These are phyloP conservation scores for Teinopalpus imperialis DNA, from an alignment of 2,888 invertebrate species.

Conservation along the genomic window DNA sequence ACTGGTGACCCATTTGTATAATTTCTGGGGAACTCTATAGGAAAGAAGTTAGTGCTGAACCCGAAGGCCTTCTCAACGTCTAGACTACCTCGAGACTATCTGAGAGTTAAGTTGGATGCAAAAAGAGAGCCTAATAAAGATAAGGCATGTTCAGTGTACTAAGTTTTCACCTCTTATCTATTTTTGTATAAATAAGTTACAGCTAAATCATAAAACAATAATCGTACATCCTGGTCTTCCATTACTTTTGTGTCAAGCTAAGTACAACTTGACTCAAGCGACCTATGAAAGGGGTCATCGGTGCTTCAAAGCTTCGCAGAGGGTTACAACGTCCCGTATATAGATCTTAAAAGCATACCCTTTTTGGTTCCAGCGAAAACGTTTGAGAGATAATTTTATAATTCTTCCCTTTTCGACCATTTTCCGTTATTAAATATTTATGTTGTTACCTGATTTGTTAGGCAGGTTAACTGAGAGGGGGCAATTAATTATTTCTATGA, in stretches of 20 bases:
- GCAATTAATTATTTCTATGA: constrained; percentile 52
- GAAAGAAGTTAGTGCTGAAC: too few relatives aligned
- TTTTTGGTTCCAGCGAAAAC: constrained; percentile 62
- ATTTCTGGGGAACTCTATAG: too few relatives aligned
- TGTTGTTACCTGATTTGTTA: constrained; percentile 59
- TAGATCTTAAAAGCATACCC: constrained; percentile 62
- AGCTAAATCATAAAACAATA: constrained; percentile 8
- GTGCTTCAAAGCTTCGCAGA: constrained; percentile 27
- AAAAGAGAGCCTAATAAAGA: too few relatives aligned
- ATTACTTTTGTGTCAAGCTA: constrained; percentile 19
- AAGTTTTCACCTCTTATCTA: too few relatives aligned
- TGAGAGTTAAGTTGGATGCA: too few relatives aligned
- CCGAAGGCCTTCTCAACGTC: too few relatives aligned
- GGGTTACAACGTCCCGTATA: constrained; percentile 43
- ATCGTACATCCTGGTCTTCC: constrained; percentile 6
- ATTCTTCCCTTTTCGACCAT: constrained; percentile 76
- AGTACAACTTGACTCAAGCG: constrained; percentile 37
- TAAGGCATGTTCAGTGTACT: too few relatives aligned
- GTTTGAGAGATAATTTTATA: constrained; percentile 74
- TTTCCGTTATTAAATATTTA: constrained; percentile 75
- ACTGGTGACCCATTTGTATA: too few relatives aligned
- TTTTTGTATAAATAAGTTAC: too few relatives aligned
- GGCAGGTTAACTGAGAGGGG: constrained; percentile 54
- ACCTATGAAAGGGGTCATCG: constrained; percentile 54
- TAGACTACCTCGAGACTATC: too few relatives aligned